Evolutionary conservation across 2,113 vertebrate species (phyloP), one percentile per base, ranked within the genome.

Genomic region (Eubucco bourcierii): DNA sequence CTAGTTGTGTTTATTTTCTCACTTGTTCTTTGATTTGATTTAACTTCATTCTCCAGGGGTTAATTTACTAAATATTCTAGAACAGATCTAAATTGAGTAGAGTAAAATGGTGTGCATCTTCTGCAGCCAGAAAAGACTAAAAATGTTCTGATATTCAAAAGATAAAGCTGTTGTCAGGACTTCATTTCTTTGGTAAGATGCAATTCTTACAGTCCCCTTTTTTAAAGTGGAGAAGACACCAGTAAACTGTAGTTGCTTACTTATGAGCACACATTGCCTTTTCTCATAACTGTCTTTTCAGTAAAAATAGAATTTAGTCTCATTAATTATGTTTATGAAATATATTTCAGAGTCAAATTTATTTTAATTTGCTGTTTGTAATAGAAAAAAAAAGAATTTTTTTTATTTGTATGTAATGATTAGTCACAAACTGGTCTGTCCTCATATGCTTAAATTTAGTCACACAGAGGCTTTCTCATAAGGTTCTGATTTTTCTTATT

Each of bases 401-500:
- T 41, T 44, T 87, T 88, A 29, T 34, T 90, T 87, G 50, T 13
- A 86, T 65, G 61, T 63, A 65, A 24, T 65, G 58, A 93, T 94
- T 92, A 93, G 65, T 88, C 80, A 91, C 63, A 96, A 89, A 46
- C 78, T 92, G 55, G 13, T 87, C 84, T 89, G 93, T 93, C 66
- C 87, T 89, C 70, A 74, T 90, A 82, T 70, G 79, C 82, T 90
- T 91, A 93, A 91, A 92, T 86, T 93, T 90, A 94, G 91, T 85
- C 73, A 91, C 75, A 85, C 64, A 78, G 28, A 80, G 33, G 21
- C 53, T 56, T 95, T 91, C 64, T 91, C 82, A 95, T 95, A 90
- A 90, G 93, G 79, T 93, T 93, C 87, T 24, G 76, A 90, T 95
- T 95, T 95, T 87, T 91, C 52, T 77, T 90, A 80, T 67, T 95